Evolutionary conservation across 2,113 vertebrate genomes (phyloP).

Genomic region (Pteropus alecto): DNA sequence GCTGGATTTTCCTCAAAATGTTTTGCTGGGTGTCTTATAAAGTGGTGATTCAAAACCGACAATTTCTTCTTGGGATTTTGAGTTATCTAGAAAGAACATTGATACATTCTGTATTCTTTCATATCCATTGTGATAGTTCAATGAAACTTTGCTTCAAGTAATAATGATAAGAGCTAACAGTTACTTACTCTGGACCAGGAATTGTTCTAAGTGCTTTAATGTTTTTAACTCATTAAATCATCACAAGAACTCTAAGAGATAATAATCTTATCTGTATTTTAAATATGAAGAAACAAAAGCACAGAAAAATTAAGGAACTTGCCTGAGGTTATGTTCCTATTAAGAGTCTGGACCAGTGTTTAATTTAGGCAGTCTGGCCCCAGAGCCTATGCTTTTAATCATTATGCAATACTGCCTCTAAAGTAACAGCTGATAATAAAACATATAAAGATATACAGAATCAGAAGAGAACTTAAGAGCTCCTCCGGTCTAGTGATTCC

Average conservation of each 20-base stretch:
- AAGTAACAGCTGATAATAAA: not conserved
- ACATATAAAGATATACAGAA: not conserved
- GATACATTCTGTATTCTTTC: not conserved
- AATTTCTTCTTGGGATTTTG: conserved; percentile 87
- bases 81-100: conserved; percentile 88
- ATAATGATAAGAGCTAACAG: not conserved
- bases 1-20: conserved; percentile 84
- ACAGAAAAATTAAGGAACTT: conserved; percentile 22
- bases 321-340: not conserved
- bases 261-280: not conserved
- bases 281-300: conserved; percentile 9
- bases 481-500: not conserved
- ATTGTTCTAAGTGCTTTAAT: not conserved
- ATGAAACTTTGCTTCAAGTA: not conserved
- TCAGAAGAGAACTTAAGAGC: not conserved
- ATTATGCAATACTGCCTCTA: not conserved
- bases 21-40: conserved; percentile 92
- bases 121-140: not conserved
- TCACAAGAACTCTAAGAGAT: not conserved
- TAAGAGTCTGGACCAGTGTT: not conserved
- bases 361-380: not conserved
- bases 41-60: conserved; percentile 92
- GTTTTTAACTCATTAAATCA: not conserved
- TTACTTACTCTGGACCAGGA: not conserved
- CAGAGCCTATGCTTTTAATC: not conserved